These are phyloP conservation scores for Cottus gobio DNA, from an alignment of 2,113 vertebrate genomes.

Conservation along the genomic window DNA sequence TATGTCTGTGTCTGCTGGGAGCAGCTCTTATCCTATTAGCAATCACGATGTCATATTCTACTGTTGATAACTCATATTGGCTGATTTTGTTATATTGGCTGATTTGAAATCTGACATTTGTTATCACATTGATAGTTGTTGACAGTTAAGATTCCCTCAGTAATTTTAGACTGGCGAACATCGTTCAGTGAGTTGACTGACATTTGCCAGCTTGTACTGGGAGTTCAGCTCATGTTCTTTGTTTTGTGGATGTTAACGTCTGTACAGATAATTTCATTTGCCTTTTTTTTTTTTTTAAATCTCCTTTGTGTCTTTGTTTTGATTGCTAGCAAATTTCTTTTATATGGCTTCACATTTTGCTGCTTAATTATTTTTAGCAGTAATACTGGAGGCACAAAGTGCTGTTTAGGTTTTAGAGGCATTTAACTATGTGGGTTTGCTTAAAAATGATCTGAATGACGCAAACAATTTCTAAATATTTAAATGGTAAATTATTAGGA, in stretches of 20 bases:
- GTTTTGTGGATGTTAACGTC: not conserved
- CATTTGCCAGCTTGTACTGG: not conserved
- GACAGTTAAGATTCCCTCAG: not conserved
- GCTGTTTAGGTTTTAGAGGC: constrained; percentile 7
- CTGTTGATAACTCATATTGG: constrained; percentile 10
- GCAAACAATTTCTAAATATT: not conserved
- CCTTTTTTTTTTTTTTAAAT: constrained; percentile 4
- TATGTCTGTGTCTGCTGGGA: constrained; percentile 55
- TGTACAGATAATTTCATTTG: not conserved
- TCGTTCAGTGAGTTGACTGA: not conserved
- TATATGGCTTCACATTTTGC: not conserved
- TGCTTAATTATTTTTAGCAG: not conserved
- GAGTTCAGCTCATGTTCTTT: constrained; percentile 14
- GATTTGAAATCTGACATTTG: not conserved
- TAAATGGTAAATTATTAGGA: not conserved
- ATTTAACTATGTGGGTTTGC: not conserved
- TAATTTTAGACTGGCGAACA: not conserved
- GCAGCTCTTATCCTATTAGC: not conserved
- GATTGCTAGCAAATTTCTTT: not conserved
- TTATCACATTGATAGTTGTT: constrained; percentile 46
- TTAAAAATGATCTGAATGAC: not conserved
- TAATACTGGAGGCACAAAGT: not conserved
- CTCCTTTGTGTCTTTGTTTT: not conserved
- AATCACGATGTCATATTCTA: constrained; percentile 22
- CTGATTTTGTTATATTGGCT: not conserved